Evolutionary conservation across 2,888 invertebrate genomes (phyloP).

Genomic region (Phyto melanocephala): DNA sequence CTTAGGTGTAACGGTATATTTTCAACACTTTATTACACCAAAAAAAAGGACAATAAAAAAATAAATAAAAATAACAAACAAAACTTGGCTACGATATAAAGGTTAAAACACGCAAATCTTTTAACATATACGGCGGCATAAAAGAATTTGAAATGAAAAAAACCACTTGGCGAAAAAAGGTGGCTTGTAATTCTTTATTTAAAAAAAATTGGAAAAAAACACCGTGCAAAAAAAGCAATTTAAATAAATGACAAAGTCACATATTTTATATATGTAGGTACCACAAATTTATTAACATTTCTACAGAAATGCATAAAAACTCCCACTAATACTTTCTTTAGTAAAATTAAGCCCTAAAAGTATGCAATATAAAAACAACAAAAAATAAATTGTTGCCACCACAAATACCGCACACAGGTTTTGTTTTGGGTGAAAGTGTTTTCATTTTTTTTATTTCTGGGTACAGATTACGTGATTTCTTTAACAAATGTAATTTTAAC

Average conservation of each 20-base stretch:
- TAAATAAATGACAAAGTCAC: slow-evolving; percentile 51
- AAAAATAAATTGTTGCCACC: slow-evolving; percentile 28
- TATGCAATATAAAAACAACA: slow-evolving; percentile 25
- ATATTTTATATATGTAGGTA: slow-evolving; percentile 2
- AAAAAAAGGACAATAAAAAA: background rate
- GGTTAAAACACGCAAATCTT: slow-evolving; percentile 36
- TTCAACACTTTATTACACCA: slow-evolving; percentile 31
- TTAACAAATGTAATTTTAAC: slow-evolving; percentile 59
- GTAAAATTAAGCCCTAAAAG: slow-evolving; percentile 33
- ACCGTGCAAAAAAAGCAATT: slow-evolving; percentile 24
- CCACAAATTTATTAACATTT: slow-evolving; percentile 9
- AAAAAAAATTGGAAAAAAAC: background rate
- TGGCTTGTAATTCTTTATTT: background rate
- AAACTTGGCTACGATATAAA: slow-evolving; percentile 32
- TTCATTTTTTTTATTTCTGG: background rate
- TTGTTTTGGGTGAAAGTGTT: slow-evolving; percentile 16
- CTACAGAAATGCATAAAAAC: background rate
- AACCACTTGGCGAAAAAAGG: background rate
- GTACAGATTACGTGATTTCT: slow-evolving; percentile 58
- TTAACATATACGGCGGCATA: background rate
- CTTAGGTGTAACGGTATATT: slow-evolving; percentile 15
- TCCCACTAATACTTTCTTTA: background rate
- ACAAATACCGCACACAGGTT: slow-evolving; percentile 27
- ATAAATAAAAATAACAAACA: background rate
- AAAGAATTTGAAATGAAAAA: background rate